phyloP scores from a whole-genome alignment of 2,113 vertebrate species.

The Pteruthius melanotis region DNA sequence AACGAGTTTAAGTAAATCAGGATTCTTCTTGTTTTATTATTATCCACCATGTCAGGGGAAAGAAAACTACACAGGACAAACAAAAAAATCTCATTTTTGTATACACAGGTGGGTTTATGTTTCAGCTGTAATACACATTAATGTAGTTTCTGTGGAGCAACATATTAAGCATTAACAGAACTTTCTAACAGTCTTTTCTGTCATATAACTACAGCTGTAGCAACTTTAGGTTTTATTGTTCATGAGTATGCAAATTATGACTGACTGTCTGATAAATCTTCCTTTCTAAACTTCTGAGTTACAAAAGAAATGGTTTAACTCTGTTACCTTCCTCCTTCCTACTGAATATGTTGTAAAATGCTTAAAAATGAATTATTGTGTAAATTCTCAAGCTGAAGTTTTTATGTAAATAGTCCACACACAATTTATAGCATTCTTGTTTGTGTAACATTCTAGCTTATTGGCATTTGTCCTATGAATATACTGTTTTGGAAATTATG shows the following conservation, averaged over 20 bases:
- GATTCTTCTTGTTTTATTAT: not conserved
- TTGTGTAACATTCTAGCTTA: slow-evolving; percentile 61
- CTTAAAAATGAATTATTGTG: slow-evolving; percentile 60
- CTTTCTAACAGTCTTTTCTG: not conserved
- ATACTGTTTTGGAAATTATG: slow-evolving; percentile 68
- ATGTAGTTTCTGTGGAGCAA: not conserved
- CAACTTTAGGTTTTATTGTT: slow-evolving; percentile 5
- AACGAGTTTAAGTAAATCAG: not conserved
- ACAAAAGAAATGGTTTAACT: not conserved
- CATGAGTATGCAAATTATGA: not conserved
- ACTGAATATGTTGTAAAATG: slow-evolving; percentile 26
- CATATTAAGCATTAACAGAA: not conserved
- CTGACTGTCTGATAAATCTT: not conserved
- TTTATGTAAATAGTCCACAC: slow-evolving; percentile 62
- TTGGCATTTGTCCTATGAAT: slow-evolving; percentile 71
- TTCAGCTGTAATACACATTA: not conserved
- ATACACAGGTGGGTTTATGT: not conserved
- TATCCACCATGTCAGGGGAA: not conserved
- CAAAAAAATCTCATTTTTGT: not conserved
- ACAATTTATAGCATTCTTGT: slow-evolving; percentile 69
- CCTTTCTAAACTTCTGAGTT: not conserved
- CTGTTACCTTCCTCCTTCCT: slow-evolving; percentile 6
- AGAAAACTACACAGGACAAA: not conserved
- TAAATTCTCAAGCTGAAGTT: slow-evolving; percentile 50
- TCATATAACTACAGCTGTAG: not conserved